Percentiles rank a stretch among this genome's conserved stretches.
Evolutionary conservation across 2,888 invertebrate species (phyloP).

Genomic region (Anthrax anthrax): DNA sequence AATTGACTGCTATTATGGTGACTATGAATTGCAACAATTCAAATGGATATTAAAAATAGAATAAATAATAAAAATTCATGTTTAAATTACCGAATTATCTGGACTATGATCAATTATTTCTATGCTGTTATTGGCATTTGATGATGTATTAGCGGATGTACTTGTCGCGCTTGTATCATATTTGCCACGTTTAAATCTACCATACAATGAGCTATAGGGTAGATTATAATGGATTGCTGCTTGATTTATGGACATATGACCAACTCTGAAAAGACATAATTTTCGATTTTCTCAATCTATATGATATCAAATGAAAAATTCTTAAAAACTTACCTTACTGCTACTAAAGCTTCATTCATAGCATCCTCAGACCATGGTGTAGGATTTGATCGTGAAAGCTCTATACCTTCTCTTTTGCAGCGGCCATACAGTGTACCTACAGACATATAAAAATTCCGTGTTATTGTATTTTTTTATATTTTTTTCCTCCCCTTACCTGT

Average conservation of each 20-base stretch:
- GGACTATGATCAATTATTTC: conserved; percentile 35
- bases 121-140: conserved; percentile 31
- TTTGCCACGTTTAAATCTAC: conserved; percentile 76
- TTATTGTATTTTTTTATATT: too few species aligned
- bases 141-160: conserved; percentile 19
- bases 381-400: conserved; percentile 75
- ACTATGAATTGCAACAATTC: neutral
- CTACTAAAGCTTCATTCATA: conserved; percentile 80
- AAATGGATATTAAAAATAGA: neutral
- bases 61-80: neutral
- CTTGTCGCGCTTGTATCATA: conserved; percentile 43
- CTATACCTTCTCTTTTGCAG: conserved; percentile 81
- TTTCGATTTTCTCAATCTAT: neutral
- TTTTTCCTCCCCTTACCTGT: conserved; percentile 55
- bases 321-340: conserved; percentile 50
- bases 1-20: conserved; percentile 8
- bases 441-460: neutral
- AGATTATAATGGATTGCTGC: conserved; percentile 84
- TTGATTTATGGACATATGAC: conserved; percentile 88
- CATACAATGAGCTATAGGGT: conserved; percentile 80
- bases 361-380: conserved; percentile 90
- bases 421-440: conserved; percentile 71
- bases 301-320: neutral
- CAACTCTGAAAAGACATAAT: conserved; percentile 42
- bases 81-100: conserved; percentile 30